Evolutionary conservation across 2,888 invertebrate genomes (phyloP).

Genomic region (Aricia artaxerxes): DNA sequence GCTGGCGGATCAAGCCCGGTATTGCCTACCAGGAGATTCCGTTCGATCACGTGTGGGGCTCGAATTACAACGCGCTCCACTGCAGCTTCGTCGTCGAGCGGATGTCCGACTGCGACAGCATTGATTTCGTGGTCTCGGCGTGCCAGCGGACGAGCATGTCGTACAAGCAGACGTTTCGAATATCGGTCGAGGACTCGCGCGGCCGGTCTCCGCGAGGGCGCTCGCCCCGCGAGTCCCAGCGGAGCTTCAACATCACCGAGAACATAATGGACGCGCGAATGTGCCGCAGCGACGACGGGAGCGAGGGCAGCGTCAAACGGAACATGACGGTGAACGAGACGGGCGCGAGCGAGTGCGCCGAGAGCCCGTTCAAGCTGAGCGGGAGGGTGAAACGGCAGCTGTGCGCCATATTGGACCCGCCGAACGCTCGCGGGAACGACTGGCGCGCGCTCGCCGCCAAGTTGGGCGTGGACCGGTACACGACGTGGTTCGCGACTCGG

Average conservation of each 20-base stretch:
- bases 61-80: slow-evolving; percentile 91
- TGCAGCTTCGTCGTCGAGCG: slow-evolving; percentile 93
- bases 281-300: slow-evolving; percentile 72
- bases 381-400: slow-evolving; percentile 79
- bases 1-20: slow-evolving; percentile 94
- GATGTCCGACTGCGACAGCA: slow-evolving; percentile 79
- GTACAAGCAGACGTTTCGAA: slow-evolving; percentile 74
- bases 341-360: slow-evolving; percentile 82
- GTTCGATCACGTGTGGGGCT: slow-evolving; percentile 94
- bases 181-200: slow-evolving; percentile 70
- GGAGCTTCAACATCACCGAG: slow-evolving; percentile 75
- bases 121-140: slow-evolving; percentile 71
- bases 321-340: slow-evolving; percentile 81
- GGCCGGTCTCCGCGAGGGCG: slow-evolving; percentile 72
- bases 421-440: slow-evolving; percentile 95
- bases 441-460: slow-evolving; percentile 98
- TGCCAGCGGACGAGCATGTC: slow-evolving; percentile 75
- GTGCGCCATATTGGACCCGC: slow-evolving; percentile 90
- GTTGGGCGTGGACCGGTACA: slow-evolving; percentile 96
- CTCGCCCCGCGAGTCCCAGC: slow-evolving; percentile 73
- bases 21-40: slow-evolving; percentile 93
- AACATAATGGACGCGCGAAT: slow-evolving; percentile 72
- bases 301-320: slow-evolving; percentile 71
- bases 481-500: slow-evolving; percentile 98
- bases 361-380: slow-evolving; percentile 82